These are phyloP conservation scores for Phenganax stokvisi DNA, from an alignment of 92 coral and sea anemone genomes.

Conservation along the genomic window DNA sequence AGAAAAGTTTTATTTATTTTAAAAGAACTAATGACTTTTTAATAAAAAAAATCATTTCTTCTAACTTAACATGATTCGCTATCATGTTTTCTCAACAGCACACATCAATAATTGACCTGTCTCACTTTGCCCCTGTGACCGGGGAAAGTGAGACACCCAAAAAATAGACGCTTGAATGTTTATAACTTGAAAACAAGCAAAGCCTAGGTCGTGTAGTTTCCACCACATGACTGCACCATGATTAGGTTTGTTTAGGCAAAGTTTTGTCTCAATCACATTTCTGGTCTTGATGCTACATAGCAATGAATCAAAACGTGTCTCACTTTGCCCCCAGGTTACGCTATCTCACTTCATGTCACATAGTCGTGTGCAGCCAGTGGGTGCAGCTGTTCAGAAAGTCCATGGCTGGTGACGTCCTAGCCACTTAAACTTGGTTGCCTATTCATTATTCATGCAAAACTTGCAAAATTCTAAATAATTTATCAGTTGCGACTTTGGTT, in stretches of 20 bases:
- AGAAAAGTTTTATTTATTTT: neutral
- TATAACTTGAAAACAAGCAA: neutral
- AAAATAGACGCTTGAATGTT: neutral
- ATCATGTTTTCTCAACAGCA: neutral
- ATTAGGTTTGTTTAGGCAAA: neutral
- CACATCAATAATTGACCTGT: neutral
- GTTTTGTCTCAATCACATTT: neutral
- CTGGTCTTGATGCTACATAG: neutral
- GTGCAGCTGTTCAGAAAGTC: neutral
- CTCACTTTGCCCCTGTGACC: conserved; percentile 4
- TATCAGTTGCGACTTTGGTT: neutral
- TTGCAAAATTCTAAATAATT: neutral
- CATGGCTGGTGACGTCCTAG: neutral
- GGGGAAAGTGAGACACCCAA: neutral
- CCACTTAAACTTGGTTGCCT: too few relatives aligned
- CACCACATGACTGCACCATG: neutral
- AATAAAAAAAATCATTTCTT: neutral
- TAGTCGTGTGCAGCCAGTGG: too few relatives aligned
- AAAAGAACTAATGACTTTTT: neutral
- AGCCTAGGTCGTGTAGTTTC: neutral
- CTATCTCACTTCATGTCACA: too few relatives aligned
- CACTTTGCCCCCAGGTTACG: too few relatives aligned
- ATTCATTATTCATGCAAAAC: conserved; percentile 1
- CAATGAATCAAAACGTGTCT: neutral
- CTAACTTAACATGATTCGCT: neutral